Conservation (phyloP, 2,888 invertebrate genomes). For the Pristionchus exspectatus region DNA sequence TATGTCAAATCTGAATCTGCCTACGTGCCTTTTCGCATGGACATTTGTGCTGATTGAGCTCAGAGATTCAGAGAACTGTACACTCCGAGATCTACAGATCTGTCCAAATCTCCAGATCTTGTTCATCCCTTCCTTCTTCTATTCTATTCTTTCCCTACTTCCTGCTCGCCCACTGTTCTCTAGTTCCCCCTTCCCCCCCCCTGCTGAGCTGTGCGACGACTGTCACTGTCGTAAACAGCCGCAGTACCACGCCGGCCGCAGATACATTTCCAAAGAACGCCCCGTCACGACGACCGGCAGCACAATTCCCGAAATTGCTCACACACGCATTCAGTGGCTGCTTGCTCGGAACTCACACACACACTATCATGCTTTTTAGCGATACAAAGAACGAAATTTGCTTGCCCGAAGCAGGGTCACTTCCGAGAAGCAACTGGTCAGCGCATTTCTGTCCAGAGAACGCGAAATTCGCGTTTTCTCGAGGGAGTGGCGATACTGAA, state of each 20-base stretch:
- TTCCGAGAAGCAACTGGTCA: too few relatives aligned
- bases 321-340: neutral
- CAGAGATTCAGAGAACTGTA: too few relatives aligned
- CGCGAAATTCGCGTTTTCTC: too few relatives aligned
- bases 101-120: too few relatives aligned
- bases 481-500: neutral
- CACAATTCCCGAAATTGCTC: neutral
- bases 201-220: neutral
- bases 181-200: neutral
- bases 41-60: too few relatives aligned
- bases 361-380: neutral
- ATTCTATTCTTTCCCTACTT: neutral
- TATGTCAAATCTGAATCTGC: too few relatives aligned
- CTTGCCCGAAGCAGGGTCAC: too few relatives aligned
- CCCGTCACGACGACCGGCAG: neutral
- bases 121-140: neutral
- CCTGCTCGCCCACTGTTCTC: neutral
- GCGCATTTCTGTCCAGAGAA: neutral
- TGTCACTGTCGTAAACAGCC: neutral
- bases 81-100: neutral
- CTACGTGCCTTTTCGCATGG: too few relatives aligned
- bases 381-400: neutral
- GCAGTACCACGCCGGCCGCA: neutral
- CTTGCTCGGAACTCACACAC: neutral
- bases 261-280: conserved; percentile 11